Evolutionary conservation across 2,113 vertebrate genomes (phyloP), one percentile per base, ranked within the genome.

Genomic region (Ia io): DNA sequence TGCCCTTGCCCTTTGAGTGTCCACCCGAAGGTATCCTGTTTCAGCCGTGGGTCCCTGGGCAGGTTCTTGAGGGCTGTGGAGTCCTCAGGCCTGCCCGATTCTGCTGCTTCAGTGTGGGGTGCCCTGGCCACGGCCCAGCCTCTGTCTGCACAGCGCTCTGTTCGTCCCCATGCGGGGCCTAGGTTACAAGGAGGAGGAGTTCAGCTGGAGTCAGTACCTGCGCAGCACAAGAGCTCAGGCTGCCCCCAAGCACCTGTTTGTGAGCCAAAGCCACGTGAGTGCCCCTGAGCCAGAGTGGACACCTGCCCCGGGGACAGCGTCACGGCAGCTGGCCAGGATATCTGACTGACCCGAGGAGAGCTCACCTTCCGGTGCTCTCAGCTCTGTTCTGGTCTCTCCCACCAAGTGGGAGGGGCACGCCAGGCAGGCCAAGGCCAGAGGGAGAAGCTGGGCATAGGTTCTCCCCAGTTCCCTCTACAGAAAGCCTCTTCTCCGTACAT

Each of bases 101-200:
- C 76, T 63, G 91, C 74, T 84, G 84, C 96, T 71, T 94, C 44
- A 30, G 2, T 56, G 32, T 65, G 94, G 90, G 90, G 37, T 65
- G 12, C 40, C 88, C 90, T 59, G 1, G 0, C 37, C 7, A 0
- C 9, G 3, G 73, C 92, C 85, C 92, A 80, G 84, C 95, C 92
- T 92, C 92, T 90, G 70, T 95, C 93, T 97, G 74, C 96, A 97
- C 69, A 16, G 95, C 0, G 0, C 88, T 96, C 82, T 94, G 70
- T 95, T 91, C 71, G 1, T 87, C 88, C 96, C 96, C 96, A 70
- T 91, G 98, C 98, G 98, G 98, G 96, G 98, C 98, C 92, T 97
- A 99, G 99, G 99, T 96, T 99, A 99, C 98, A 99, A 99, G 97
- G 99, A 99, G 93, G 99, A 99, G 70, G 99, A 99, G 98, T 99